Base-by-base conservation (phyloP, 2,888 invertebrate genomes). In the Pollenia angustigena region DNA sequence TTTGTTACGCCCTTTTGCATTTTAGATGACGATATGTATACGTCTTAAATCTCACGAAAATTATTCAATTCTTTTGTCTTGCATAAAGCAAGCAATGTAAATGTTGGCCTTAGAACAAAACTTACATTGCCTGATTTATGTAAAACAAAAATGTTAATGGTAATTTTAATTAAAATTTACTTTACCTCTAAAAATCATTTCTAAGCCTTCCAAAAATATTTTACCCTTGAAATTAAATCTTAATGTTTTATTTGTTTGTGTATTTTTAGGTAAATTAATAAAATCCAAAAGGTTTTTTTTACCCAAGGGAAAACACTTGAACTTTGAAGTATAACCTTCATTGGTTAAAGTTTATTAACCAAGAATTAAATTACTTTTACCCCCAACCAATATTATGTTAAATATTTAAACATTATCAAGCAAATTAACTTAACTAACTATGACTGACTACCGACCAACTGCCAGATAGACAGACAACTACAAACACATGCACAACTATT, bases 251-350 rank as follows among this genome's bases (percentile, higher is more conserved):
- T 64, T 56, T 64, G 69, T 60, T 52, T 14, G 54, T n/a, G 54
- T 23, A 58, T 66, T 68, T 58, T 18, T 0, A 69, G n/a, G 18
- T 44, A 68, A 18, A 58, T 3, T 23, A 62, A 58, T n/a, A 52
- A 23, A 23, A 46, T 40, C 18, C 8, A 64, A 81, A 62, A 56
- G 46, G 16, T 42, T 54, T 42, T 16, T 40, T 60, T 58, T 10
- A 42, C 23, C 75, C 82, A 82, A 82, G 75, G 75, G 75, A 60
- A 82, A 69, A 76, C 42, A 48, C 75, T 82, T 82, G 76, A 82
- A 82, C 82, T 82, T 76, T 82, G 48, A 14, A 69, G 40, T 32
- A 14, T 46, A 76, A 82, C 82, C 82, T 82, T 82, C 60, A 76
- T 40, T 54, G 16, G 14, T 18, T 18, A 32, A 32, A 54, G n/a